phyloP scores from a whole-genome alignment of 1,140 invertebrate species.

The Charaxes varanes region DNA sequence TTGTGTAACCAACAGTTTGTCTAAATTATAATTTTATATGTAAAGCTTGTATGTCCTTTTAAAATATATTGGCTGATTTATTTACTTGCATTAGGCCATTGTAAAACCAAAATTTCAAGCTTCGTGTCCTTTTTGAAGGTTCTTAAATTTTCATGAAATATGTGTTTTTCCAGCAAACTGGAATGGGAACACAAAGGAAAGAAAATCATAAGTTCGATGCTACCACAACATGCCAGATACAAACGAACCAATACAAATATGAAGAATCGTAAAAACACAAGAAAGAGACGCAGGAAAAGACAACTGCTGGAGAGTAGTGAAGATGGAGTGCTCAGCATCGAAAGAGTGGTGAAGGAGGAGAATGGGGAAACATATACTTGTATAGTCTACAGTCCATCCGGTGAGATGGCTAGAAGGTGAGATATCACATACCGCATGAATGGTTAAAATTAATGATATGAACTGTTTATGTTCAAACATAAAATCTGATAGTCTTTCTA shows the following conservation, averaged over 20 bases:
- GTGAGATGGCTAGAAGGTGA: slow-evolving; percentile 81
- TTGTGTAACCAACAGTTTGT: too few relatives aligned
- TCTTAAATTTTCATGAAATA: too few relatives aligned
- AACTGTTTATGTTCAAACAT: too few relatives aligned
- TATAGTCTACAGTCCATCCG: slow-evolving; percentile 84
- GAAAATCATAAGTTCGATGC: slow-evolving; percentile 45
- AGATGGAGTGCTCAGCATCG: slow-evolving; percentile 79
- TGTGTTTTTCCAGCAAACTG: slow-evolving; percentile 51
- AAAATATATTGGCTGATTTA: too few relatives aligned
- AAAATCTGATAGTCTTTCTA: too few relatives aligned
- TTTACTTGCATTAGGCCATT: too few relatives aligned
- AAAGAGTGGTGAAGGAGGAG: slow-evolving; percentile 80
- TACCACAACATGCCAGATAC: slow-evolving; percentile 47
- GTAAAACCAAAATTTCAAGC: too few relatives aligned
- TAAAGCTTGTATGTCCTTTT: too few relatives aligned
- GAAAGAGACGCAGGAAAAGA: slow-evolving; percentile 49
- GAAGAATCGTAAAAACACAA: slow-evolving; percentile 23
- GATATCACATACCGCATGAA: background rate
- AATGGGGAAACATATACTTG: slow-evolving; percentile 88
- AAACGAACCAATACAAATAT: slow-evolving; percentile 28
- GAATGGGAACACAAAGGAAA: slow-evolving; percentile 70
- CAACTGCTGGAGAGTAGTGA: slow-evolving; percentile 52
- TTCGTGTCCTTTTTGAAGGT: too few relatives aligned
- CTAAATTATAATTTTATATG: too few relatives aligned
- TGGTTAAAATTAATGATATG: too few relatives aligned